Percentiles rank a stretch among this genome's conserved stretches.
These are phyloP conservation scores for Phataginus tetradactyla DNA, from an alignment of 2,797 vertebrate species.

Conservation along the genomic window DNA sequence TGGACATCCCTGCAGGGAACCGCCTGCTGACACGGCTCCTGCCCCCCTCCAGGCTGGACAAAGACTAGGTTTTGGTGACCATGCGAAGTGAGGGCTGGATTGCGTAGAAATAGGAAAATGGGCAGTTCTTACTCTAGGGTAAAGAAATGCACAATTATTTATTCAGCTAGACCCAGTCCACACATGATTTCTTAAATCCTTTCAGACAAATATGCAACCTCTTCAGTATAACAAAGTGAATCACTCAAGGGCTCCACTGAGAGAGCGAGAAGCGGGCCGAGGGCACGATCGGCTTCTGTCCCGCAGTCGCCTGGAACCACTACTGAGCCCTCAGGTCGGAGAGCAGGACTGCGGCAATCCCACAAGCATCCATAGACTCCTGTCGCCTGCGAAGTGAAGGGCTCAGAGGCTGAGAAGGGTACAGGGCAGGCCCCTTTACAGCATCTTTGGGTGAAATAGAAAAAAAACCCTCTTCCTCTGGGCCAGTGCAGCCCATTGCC, in stretches of 20 bases:
- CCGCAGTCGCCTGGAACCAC: fast-evolving
- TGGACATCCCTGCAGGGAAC: background rate
- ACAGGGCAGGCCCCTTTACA: background rate
- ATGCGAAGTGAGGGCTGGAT: background rate
- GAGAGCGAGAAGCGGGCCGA: background rate
- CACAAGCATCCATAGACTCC: background rate
- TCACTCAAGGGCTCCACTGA: background rate
- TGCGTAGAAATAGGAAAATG: background rate
- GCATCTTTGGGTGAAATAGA: background rate
- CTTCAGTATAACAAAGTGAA: background rate
- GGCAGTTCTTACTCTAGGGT: background rate
- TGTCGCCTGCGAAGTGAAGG: background rate
- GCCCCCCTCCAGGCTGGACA: no score
- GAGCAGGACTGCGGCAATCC: background rate
- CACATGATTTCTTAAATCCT: background rate
- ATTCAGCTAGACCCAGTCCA: background rate
- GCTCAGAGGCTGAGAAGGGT: background rate
- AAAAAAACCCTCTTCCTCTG: background rate
- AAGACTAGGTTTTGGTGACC: background rate
- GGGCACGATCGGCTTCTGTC: background rate
- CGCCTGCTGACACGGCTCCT: background rate
- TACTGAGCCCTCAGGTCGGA: background rate
- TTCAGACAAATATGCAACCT: background rate
- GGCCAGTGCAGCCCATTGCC: background rate
- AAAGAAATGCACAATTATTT: background rate